Evolutionary conservation across 2,888 invertebrate genomes (phyloP).

Genomic region (Euzophera pinguis): DNA sequence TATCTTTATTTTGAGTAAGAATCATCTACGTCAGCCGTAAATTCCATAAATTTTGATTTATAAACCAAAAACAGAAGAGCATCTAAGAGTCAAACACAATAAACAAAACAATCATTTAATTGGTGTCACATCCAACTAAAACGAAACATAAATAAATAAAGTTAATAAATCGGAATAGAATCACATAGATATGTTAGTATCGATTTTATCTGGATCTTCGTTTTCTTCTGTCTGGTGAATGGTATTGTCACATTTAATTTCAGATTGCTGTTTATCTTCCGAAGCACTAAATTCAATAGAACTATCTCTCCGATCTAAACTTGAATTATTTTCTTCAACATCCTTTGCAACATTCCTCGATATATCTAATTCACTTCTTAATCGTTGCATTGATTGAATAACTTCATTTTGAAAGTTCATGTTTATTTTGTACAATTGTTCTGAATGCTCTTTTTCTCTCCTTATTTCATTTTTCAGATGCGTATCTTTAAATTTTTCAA

Average conservation of each 20-base stretch:
- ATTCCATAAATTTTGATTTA: too few relatives aligned
- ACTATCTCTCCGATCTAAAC: conserved; percentile 37
- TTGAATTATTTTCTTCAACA: conserved; percentile 34
- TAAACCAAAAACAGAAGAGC: neutral
- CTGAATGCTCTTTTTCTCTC: conserved; percentile 68
- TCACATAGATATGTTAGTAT: neutral
- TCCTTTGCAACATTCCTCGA: conserved; percentile 47
- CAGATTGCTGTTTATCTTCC: conserved; percentile 27
- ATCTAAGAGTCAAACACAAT: neutral
- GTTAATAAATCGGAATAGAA: neutral
- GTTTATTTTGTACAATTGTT: conserved; percentile 67
- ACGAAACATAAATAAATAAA: neutral
- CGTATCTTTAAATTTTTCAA: conserved; percentile 67
- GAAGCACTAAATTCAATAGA: conserved; percentile 53
- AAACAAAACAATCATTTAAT: neutral
- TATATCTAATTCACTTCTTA: conserved; percentile 67
- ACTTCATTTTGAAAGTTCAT: conserved; percentile 73
- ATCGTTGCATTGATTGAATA: conserved; percentile 62
- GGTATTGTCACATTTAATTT: conserved; percentile 24
- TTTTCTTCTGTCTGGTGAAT: conserved; percentile 24
- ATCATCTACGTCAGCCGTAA: neutral
- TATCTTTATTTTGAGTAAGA: neutral
- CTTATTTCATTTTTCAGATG: conserved; percentile 62
- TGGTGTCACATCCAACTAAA: neutral
- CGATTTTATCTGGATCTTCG: conserved; percentile 6